Conservation (phyloP, 2,888 invertebrate species). For the Busseola fusca region DNA sequence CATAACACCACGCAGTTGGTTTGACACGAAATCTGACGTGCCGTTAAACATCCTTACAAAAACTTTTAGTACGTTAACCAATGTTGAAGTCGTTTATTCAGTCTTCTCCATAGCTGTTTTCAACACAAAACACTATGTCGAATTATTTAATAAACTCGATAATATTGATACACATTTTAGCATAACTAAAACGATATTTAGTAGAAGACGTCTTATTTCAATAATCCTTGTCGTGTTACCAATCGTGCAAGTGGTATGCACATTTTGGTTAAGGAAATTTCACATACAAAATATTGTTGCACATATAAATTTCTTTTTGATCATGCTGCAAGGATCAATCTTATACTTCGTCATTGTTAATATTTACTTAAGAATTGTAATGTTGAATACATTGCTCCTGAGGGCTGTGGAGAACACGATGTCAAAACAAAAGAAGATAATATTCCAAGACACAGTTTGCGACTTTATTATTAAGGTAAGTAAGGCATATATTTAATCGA, state of each 20-base stretch:
- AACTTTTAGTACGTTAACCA: slow-evolving; percentile 63
- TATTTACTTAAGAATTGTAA: slow-evolving; percentile 67
- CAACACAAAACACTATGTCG: slow-evolving; percentile 65
- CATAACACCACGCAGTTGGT: slow-evolving; percentile 69
- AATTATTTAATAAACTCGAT: slow-evolving; percentile 69
- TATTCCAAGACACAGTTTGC: slow-evolving; percentile 60
- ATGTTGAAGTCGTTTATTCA: slow-evolving; percentile 67
- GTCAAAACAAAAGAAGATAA: slow-evolving; percentile 54
- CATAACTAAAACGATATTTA: slow-evolving; percentile 59
- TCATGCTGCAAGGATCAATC: slow-evolving; percentile 72
- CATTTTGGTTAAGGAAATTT: slow-evolving; percentile 64
- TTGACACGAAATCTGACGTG: slow-evolving; percentile 67
- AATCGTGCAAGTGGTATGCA: slow-evolving; percentile 52
- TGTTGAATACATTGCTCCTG: slow-evolving; percentile 67
- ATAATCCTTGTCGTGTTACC: slow-evolving; percentile 62
- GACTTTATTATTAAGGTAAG: slow-evolving; percentile 66
- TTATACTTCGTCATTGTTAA: slow-evolving; percentile 67
- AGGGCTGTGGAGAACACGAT: slow-evolving; percentile 60
- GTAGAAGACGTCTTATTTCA: slow-evolving; percentile 62
- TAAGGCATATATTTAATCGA: slow-evolving; percentile 36
- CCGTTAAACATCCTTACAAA: slow-evolving; percentile 74
- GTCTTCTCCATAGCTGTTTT: slow-evolving; percentile 65
- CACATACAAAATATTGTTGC: slow-evolving; percentile 65
- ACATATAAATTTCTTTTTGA: slow-evolving; percentile 66
- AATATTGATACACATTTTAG: slow-evolving; percentile 69